Evolutionary conservation across 1,140 invertebrate species (phyloP), one percentile per base, ranked within the genome.

Genomic region (Notospermus geniculatus): DNA sequence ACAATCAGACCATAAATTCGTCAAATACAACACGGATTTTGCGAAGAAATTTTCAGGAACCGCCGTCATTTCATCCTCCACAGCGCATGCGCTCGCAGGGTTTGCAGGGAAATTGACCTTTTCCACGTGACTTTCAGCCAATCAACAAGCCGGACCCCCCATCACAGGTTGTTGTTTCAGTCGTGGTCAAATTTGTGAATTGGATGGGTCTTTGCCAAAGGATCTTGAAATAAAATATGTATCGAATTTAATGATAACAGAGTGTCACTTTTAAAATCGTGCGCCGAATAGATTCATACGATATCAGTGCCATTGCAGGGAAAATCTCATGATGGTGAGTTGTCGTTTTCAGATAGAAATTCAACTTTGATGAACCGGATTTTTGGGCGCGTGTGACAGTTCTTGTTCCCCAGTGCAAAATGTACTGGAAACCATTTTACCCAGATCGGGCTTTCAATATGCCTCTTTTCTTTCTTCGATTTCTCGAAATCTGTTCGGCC

Each of bases 101-200:
- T 57, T 63, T 57, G 63, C 29, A 66, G 65, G 65, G 63, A 50
- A 55, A 72, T 63, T 60, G 66, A 64, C 54, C 53, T 13, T 45
- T 62, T 55, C 65, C 70, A 71, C 71, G 70, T 72, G 71, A 71
- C 69, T 62, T 64, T 69, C 54, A 64, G 57, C 74, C 74, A 75
- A 75, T 75, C 63, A 69, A 28, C 62, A 52, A 32, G 50, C 62
- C 50, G 60, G 59, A 72, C 63, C 69, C 67, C 62, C 62, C 66
- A 57, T 71, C 68, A 74, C 72, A 74, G 69, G 71, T 75, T 74
- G 72, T 73, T 75, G 72, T 75, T 74, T 65, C 67, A 63, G 61
- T 57, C 55, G 54, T 62, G 64, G n/a, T n/a, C n/a, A n/a, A n/a
- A n/a, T n/a, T n/a, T n/a, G n/a, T n/a, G n/a, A n/a, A n/a, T n/a